Conservation (phyloP, 2,888 invertebrate species). For the Erebia epiphron region DNA sequence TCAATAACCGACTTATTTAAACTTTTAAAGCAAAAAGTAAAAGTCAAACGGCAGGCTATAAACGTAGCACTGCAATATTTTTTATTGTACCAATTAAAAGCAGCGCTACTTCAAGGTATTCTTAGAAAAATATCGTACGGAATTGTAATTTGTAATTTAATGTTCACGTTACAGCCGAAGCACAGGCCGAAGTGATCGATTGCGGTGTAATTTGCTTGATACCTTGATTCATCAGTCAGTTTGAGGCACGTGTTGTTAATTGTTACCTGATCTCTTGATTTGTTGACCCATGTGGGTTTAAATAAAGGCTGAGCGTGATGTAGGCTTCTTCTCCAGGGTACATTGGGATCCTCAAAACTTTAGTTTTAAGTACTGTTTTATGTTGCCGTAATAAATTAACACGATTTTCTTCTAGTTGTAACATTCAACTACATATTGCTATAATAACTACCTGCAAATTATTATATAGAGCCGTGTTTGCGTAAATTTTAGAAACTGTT, state of each 20-base stretch:
- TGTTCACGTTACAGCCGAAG: background rate
- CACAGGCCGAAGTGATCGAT: background rate
- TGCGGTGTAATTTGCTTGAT: background rate
- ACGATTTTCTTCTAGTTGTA: too few relatives aligned
- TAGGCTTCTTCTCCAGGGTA: too few relatives aligned
- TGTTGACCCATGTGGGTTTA: background rate
- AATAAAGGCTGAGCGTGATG: background rate
- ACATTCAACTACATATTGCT: too few relatives aligned
- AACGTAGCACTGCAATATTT: slow-evolving; percentile 1
- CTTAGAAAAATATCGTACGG: slow-evolving; percentile 7
- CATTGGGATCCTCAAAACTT: too few relatives aligned
- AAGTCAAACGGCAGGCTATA: slow-evolving; percentile 1
- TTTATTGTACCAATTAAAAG: slow-evolving; percentile 19
- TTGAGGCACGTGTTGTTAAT: background rate
- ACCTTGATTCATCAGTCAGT: background rate
- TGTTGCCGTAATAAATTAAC: too few relatives aligned
- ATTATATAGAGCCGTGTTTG: too few relatives aligned
- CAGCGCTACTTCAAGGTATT: slow-evolving; percentile 5
- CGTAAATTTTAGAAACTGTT: too few relatives aligned
- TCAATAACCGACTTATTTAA: background rate
- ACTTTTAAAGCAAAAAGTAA: slow-evolving; percentile 11
- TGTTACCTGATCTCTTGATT: background rate
- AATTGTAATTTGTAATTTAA: background rate
- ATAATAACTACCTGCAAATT: too few relatives aligned
- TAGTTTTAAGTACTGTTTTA: too few relatives aligned